Evolutionary conservation across 2,797 vertebrate species (phyloP).

Genomic region (Cossypha dichroa): DNA sequence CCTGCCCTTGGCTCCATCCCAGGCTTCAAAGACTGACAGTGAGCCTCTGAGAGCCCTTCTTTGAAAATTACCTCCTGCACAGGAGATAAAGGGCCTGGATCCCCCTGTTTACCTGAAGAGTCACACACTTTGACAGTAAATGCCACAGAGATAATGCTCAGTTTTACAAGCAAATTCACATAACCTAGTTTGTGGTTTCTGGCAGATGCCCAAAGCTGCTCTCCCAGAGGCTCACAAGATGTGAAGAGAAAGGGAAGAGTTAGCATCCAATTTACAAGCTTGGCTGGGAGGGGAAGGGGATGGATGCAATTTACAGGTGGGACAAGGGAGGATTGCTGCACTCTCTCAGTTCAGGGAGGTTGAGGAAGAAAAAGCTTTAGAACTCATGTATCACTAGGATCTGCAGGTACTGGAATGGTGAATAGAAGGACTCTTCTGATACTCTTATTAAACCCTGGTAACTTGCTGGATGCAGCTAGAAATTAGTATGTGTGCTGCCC

Average conservation of each 20-base stretch:
- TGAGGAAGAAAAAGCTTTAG: not conserved
- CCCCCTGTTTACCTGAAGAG: not conserved
- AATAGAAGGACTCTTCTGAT: not conserved
- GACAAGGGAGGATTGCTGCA: not conserved
- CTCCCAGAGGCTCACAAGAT: not conserved
- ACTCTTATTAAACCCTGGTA: not conserved
- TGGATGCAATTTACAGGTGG: not conserved
- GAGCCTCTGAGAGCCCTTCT: not conserved
- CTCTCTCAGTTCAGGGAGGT: not conserved
- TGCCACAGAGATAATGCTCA: not conserved
- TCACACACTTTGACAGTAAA: not conserved
- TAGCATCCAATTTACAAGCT: not conserved
- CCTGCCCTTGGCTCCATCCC: not conserved
- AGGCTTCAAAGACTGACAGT: not conserved
- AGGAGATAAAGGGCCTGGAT: not conserved
- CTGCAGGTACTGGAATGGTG: not conserved
- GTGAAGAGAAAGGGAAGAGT: not conserved
- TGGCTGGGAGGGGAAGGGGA: not conserved
- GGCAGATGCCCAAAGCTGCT: not conserved
- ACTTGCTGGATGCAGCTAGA: not conserved
- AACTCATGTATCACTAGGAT: rapidly evolving
- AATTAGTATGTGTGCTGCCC: not conserved
- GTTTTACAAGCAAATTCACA: conserved; percentile 6
- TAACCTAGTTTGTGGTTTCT: not conserved
- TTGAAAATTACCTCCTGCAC: not conserved